Percentiles rank a stretch among this genome's conserved stretches.
phyloP scores from a whole-genome alignment of 2,113 vertebrate species.

The Pseudonaja textilis region DNA sequence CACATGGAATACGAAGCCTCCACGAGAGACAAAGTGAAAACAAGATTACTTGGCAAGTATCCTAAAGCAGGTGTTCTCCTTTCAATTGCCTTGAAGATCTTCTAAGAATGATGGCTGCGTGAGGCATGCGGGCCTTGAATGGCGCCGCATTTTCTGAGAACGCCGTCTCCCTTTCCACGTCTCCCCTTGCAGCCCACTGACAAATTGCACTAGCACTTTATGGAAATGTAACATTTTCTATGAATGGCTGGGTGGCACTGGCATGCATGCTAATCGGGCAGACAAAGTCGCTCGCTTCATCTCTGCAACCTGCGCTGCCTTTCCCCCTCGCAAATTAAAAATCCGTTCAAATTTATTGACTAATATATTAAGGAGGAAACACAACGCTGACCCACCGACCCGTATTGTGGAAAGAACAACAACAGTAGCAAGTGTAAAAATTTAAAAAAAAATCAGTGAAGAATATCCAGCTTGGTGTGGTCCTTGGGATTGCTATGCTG shows the following conservation, averaged over 20 bases:
- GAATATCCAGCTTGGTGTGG: conserved; percentile 78
- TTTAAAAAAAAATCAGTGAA: conserved; percentile 54
- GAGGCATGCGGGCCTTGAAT: conserved; percentile 68
- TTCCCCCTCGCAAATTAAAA: conserved; percentile 83
- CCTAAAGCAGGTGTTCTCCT: conserved; percentile 62
- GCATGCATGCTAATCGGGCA: conserved; percentile 74
- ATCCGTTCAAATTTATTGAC: conserved; percentile 84
- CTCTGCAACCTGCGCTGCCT: conserved; percentile 75
- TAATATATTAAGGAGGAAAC: conserved; percentile 78
- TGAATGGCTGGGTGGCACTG: conserved; percentile 71
- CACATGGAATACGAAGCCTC: background rate
- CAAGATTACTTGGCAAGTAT: conserved; percentile 60
- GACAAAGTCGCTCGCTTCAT: conserved; percentile 72
- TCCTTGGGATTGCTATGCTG: conserved; percentile 69
- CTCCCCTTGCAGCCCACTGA: conserved; percentile 40
- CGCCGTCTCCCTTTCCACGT: background rate
- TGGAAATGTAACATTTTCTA: conserved; percentile 85
- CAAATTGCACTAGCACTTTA: conserved; percentile 77
- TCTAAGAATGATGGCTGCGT: conserved; percentile 55
- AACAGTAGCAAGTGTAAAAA: conserved; percentile 29
- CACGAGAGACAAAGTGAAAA: background rate
- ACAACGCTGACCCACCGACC: conserved; percentile 71
- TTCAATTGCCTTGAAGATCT: conserved; percentile 63
- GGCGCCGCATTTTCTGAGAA: conserved; percentile 67
- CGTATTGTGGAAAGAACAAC: conserved; percentile 76